These are phyloP conservation scores for Papilio elwesi DNA, from an alignment of 2,888 invertebrate genomes.

Conservation along the genomic window DNA sequence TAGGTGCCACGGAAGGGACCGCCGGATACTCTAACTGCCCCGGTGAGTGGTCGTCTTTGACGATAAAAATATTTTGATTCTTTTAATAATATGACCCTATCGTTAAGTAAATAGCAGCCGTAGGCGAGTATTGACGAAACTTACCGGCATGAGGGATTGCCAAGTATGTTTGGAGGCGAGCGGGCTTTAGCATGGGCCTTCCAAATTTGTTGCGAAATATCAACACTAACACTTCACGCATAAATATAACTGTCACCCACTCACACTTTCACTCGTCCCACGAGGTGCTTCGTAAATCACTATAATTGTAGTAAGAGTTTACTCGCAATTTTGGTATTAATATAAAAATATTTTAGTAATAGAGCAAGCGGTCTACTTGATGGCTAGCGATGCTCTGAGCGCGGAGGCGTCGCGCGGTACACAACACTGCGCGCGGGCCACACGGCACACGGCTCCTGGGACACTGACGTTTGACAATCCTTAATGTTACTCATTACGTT, in stretches of 20 bases:
- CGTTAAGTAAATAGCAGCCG: background rate
- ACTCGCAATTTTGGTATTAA: background rate
- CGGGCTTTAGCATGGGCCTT: background rate
- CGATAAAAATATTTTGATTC: too few relatives aligned
- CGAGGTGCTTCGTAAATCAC: background rate
- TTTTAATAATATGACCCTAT: background rate
- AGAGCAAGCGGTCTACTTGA: conserved; percentile 16
- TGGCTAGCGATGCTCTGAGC: conserved; percentile 24
- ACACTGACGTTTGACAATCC: background rate
- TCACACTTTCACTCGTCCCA: conserved; percentile 24
- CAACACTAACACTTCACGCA: conserved; percentile 3
- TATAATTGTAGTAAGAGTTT: background rate
- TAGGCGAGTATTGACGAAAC: conserved; percentile 24
- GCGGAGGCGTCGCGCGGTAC: background rate
- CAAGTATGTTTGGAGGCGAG: conserved; percentile 21
- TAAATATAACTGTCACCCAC: background rate
- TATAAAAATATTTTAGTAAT: conserved; percentile 2
- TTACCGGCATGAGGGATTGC: conserved; percentile 35
- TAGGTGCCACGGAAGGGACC: background rate
- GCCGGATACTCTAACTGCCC: background rate
- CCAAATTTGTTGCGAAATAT: background rate
- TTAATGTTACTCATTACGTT: too few relatives aligned
- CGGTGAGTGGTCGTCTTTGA: background rate
- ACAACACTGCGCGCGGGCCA: background rate
- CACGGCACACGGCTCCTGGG: background rate